Conservation (phyloP, 2,888 invertebrate species). For the Melikaiella ostensackeni region DNA sequence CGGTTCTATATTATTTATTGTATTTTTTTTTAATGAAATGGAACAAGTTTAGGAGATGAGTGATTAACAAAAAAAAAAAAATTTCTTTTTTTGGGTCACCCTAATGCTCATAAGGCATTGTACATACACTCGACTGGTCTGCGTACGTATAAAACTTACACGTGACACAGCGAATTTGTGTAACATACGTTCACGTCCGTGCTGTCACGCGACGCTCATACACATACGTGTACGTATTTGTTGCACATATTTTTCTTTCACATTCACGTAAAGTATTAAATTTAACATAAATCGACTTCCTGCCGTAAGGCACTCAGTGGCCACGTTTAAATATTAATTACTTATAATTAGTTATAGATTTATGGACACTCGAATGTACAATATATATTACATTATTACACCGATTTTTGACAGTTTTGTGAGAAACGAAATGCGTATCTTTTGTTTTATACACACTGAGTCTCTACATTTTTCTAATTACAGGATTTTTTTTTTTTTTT, state of each 20-base stretch:
- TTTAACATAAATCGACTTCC: conserved; percentile 54
- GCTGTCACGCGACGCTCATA: background rate
- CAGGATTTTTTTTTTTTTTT: background rate
- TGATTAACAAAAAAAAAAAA: too few species aligned
- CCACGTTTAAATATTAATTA: conserved; percentile 55
- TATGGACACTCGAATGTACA: conserved; percentile 27
- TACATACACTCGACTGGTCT: background rate
- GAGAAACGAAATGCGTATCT: background rate
- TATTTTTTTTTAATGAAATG: too few species aligned
- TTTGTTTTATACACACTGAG: background rate
- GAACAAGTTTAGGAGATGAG: too few species aligned
- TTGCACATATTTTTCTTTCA: conserved; percentile 6
- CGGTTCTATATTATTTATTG: too few species aligned
- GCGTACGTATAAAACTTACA: background rate
- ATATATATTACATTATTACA: conserved; percentile 38
- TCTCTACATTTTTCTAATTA: background rate
- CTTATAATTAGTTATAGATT: background rate
- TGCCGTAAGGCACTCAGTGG: conserved; percentile 66
- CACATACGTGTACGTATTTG: background rate
- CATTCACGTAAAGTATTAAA: conserved; percentile 18
- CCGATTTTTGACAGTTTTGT: conserved; percentile 1
- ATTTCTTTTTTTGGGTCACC: too few species aligned
- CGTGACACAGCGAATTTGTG: conserved; percentile 12
- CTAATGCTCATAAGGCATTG: too few species aligned
- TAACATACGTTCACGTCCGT: background rate